These are phyloP conservation scores for Parambassis ranga DNA, from an alignment of 2,797 vertebrate species.

Conservation along the genomic window DNA sequence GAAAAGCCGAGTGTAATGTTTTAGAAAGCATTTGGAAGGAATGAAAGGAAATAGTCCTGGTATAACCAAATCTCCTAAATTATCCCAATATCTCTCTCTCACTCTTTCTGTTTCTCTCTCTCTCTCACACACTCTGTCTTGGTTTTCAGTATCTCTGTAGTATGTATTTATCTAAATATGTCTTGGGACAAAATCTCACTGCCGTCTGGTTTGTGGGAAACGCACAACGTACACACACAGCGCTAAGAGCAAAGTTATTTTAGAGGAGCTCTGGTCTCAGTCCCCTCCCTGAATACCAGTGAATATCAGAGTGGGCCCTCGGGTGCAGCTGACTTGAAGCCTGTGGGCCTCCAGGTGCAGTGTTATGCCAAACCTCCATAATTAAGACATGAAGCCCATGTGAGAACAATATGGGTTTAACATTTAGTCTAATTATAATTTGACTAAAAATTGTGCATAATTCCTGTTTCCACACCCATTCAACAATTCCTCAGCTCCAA, in stretches of 20 bases:
- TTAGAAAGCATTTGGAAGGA: neutral
- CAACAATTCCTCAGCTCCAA: too few species aligned
- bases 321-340: constrained; percentile 38
- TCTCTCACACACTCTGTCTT: neutral
- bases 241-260: constrained; percentile 70
- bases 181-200: constrained; percentile 75
- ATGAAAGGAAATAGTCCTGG: neutral
- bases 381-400: too few species aligned
- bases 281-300: constrained; percentile 52
- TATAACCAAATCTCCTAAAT: constrained; percentile 11
- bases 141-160: constrained; percentile 69
- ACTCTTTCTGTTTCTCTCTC: neutral
- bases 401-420: too few species aligned
- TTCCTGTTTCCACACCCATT: too few species aligned
- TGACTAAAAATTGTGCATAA: too few species aligned
- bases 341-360: constrained; percentile 13
- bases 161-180: constrained; percentile 83
- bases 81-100: neutral
- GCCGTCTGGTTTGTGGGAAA: constrained; percentile 70
- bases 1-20: neutral
- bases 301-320: constrained; percentile 37
- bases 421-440: too few species aligned
- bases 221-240: constrained; percentile 29
- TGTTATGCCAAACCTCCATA: neutral
- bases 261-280: constrained; percentile 58